Evolutionary conservation across 1,140 invertebrate genomes (phyloP).

Genomic region (Caenorhabditis inopinata): DNA sequence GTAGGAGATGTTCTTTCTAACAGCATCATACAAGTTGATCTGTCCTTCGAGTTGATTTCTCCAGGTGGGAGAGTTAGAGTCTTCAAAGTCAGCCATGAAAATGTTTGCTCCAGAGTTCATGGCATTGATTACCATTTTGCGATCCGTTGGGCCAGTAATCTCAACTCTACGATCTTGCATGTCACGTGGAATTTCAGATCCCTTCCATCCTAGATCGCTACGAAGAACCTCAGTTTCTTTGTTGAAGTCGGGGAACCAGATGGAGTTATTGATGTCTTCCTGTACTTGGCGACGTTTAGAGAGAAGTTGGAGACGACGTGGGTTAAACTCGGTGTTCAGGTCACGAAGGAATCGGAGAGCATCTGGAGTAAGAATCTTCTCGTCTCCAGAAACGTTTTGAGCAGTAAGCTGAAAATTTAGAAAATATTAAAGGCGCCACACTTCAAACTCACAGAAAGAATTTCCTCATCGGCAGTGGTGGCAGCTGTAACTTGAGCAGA

Average conservation of each 20-base stretch:
- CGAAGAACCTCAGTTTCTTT: constrained; percentile 55
- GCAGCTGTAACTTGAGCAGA: too few species aligned
- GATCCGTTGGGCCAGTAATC: constrained; percentile 67
- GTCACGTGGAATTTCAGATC: constrained; percentile 58
- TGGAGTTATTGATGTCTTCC: constrained; percentile 54
- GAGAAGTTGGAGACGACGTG: constrained; percentile 54
- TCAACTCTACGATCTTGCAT: constrained; percentile 65
- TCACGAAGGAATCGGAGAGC: constrained; percentile 63
- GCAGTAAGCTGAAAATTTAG: constrained; percentile 56
- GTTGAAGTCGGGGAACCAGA: constrained; percentile 65
- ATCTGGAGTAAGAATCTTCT: constrained; percentile 64
- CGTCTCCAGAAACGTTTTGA: constrained; percentile 54
- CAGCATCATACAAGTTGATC: constrained; percentile 72
- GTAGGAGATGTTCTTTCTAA: constrained; percentile 69
- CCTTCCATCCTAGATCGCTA: constrained; percentile 55
- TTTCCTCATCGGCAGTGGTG: constrained; percentile 64
- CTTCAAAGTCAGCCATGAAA: constrained; percentile 69
- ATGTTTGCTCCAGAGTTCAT: constrained; percentile 66
- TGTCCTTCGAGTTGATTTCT: constrained; percentile 73
- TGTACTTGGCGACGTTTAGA: constrained; percentile 56
- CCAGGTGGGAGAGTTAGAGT: constrained; percentile 77
- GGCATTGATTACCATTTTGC: constrained; percentile 68
- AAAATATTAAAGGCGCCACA: too few species aligned
- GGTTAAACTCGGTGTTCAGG: constrained; percentile 59
- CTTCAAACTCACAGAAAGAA: constrained; percentile 54